A percentile compares a stretch with the other conserved stretches of the same genome.
These are phyloP conservation scores for Diogma glabrata DNA, from an alignment of 2,888 invertebrate genomes.

Conservation along the genomic window DNA sequence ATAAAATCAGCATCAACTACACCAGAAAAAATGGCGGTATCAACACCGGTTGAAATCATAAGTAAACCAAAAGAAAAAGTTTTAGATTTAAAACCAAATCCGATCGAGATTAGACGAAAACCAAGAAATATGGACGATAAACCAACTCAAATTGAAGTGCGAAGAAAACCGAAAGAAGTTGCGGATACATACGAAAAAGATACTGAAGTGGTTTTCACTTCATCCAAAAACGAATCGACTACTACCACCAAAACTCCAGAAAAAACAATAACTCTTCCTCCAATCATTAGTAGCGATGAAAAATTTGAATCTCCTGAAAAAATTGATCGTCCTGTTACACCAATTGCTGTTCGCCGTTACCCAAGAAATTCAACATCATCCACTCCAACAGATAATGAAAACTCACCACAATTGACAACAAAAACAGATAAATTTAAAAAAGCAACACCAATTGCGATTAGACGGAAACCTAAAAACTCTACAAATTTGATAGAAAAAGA, in stretches of 20 bases:
- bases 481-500: not conserved
- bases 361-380: conserved; percentile 22
- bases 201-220: too few species aligned
- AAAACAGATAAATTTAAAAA: conserved; percentile 17
- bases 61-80: conserved; percentile 13
- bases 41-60: too few species aligned
- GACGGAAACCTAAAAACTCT: conserved; percentile 28
- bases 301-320: conserved; percentile 33
- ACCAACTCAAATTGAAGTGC: too few species aligned
- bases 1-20: conserved; percentile 23
- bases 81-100: conserved; percentile 13
- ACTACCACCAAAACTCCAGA: conserved; percentile 9
- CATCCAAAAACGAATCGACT: not conserved
- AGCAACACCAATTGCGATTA: conserved; percentile 30
- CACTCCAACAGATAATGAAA: not conserved
- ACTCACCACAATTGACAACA: not conserved
- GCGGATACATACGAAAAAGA: too few species aligned
- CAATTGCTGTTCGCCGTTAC: conserved; percentile 32
- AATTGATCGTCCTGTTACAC: conserved; percentile 29
- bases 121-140: too few species aligned
- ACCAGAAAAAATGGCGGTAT: too few species aligned
- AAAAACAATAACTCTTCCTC: not conserved
- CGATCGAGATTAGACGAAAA: not conserved
- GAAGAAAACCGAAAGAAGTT: not conserved
- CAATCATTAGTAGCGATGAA: conserved; percentile 31